Evolutionary conservation across 2,113 vertebrate species (phyloP), one percentile per base, ranked within the genome.

Genomic region (Cephalophus harveyi): DNA sequence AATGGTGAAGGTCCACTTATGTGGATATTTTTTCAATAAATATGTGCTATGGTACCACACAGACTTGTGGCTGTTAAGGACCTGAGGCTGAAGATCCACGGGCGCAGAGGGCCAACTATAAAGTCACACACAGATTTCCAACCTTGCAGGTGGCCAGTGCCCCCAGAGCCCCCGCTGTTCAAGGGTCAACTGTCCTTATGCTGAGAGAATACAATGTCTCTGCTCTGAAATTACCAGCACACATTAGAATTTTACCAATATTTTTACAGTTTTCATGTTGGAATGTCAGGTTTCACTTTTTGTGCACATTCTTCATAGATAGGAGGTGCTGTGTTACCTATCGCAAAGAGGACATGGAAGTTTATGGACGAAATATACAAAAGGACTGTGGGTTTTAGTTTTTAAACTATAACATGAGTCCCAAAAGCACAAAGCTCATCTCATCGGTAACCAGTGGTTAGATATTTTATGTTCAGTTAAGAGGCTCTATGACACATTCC

Each of bases 231-330:
- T 92, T 76, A 81, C 17, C 3, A 88, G 27, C 7, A 54, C 19
- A 96, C 9, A 43, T 91, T 33, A 79, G 54, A 85, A 85, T 52
- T 82, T 92, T 94, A 94, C 50, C 86, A 89, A 6, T 81, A 81
- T 48, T 79, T 95, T 93, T 86, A 76, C 36, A 88, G 28, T 30
- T 95, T 95, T 87, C 21, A 62, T 36, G 2, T 54, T 85, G 48
- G 71, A 88, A 95, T 86, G 86, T 95, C 78, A 91, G 83, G 82
- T 81, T 87, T 86, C 15, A 85, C 7, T 40, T 92, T 97, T 67
- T 95, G 1, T 91, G n/a, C 40, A 92, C 13, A 15, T 67, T 96
- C 23, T 97, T 27, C 59, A 89, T 14, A 17, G 28, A 40, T 17
- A 87, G 52, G 6, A 93, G 12, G 3, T 16, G 12, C 27, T 55